Base-by-base conservation (phyloP, 2,113 vertebrate species). In the Heterotis niloticus region DNA sequence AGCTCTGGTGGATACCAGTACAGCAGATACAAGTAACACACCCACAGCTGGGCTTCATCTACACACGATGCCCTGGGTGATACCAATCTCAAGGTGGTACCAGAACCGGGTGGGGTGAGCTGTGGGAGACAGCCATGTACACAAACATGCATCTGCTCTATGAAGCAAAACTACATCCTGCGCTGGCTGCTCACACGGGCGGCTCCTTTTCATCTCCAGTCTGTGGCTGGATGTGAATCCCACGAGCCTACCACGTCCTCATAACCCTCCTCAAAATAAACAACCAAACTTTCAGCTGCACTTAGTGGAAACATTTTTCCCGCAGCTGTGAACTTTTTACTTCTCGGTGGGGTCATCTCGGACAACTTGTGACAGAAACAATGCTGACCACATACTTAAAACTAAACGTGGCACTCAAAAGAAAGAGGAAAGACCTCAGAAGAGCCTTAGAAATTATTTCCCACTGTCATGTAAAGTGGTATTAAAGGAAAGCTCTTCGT, bases 241-340 rank as follows among this genome's bases (percentile, higher is more conserved):
- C 87, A 89, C 86, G 86, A 88, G 85, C 86, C 88, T 87, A 90
- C 89, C 89, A 89, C 87, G 89, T 90, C 88, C 86, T 87, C 86
- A 86, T 85, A 89, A 89, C 88, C 90, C 88, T 87, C 89, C 85
- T 87, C 85, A 89, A 88, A 87, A 89, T 87, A 91, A 90, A 91
- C 91, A 91, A 91, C 87, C 90, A 85, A 90, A 90, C 88, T 86
- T 87, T 91, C 87, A 87, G 88, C 83, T 89, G 87, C 86, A 84
- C 86, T 85, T 86, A 86, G 89, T 90, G 90, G 88, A 90, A 88
- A 88, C 89, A 88, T 90, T 88, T 88, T 85, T 85, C 90, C 88
- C 88, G 82, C 88, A 90, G 89, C 86, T 90, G 86, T 62, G 34
- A 44, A 75, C 74, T 64, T 29, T 75, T 44, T 34, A 18, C 24